Evolutionary conservation across 2,797 vertebrate species (phyloP), one percentile per base, ranked within the genome.

Genomic region (Scarus forsteni): DNA sequence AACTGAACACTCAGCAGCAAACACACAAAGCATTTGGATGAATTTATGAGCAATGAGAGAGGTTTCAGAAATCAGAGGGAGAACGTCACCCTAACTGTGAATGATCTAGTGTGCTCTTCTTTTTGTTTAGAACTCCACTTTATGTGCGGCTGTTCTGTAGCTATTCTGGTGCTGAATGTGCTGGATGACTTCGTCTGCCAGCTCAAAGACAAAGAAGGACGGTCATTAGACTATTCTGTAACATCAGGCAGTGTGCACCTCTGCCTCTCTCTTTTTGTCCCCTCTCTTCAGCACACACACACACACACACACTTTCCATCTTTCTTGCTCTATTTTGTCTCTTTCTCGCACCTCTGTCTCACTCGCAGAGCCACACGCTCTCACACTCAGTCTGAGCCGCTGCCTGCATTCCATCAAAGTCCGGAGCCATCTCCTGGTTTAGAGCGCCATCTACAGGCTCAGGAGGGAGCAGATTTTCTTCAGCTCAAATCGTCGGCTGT

Each of bases 151-250:
- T 88, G 82, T 91, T 85, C 82, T 84, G 89, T 83, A 77, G 89
- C 90, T 91, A 91, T 92, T 91, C 89, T 91, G 85, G 88, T 91
- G 88, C 85, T 88, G 88, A 89, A 89, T 89, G 86, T 91, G 88
- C 88, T 84, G 83, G 88, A 91, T 91, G 90, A 91, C 89, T 92
- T 86, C 84, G 90, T 91, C 89, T 91, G 85, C 85, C 60, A 55
- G 82, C 89, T 91, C 92, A 93, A 93, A 92, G 92, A 91, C 92
- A 92, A 91, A 88, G 90, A 93, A 92, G 90, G 90, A 91, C 90
- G 87, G 89, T 91, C 90, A 91, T 91, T 91, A 90, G 87, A 90
- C 82, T 86, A 85, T 87, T 87, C 90, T 90, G 88, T 86, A 90
- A 87, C 88, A 88, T 80, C 89, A 90, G 89, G 88, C 88, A 87